Base-by-base conservation (phyloP, 2,113 vertebrate species). In the Trematomus loennbergii region DNA sequence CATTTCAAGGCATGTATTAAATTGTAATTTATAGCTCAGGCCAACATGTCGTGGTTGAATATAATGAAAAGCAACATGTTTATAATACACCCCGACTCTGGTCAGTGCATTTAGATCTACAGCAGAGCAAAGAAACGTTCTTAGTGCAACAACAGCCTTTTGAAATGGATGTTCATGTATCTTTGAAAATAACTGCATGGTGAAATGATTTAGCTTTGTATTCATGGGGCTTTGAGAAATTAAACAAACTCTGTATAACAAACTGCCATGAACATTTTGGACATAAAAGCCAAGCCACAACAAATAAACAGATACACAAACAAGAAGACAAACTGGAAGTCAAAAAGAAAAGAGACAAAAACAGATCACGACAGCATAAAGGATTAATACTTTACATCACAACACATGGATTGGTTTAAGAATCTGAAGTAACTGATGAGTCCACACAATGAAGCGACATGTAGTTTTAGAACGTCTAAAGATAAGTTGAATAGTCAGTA, bases 41-140 rank as follows among this genome's bases (percentile, higher is more conserved):
- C 69, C 72, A 79, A 83, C 67, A 46, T 43, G 48, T 84, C 67
- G 76, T 68, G 49, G 75, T 83, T 52, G 62, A 84, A 82, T 50
- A 48, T 72, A 79, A 80, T 87, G 76, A 61, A 78, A 83, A 70
- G 52, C 78, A 82, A 77, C 76, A 61, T 88, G 70, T 76, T 89
- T 83, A 65, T 76, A 29, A 79, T 72, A 60, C 54, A 68, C 45
- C 74, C 61, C 12, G 12, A 59, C 18, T 72, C 58, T 53, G 50
- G 68, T 65, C 69, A 43, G 45, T 48, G 57, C 25, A 16, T 71
- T 71, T 10, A 68, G 49, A 75, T 22, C 53, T 66, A 36, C 25
- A 66, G 49, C 33, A 15, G 25, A 65, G 22, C 64, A 55, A 78
- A 55, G 3, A 13, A 60, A 46, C 53, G 65, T 61, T 74, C 40